Base-by-base conservation (phyloP, 2,113 vertebrate species). In the Seriola aureovittata region DNA sequence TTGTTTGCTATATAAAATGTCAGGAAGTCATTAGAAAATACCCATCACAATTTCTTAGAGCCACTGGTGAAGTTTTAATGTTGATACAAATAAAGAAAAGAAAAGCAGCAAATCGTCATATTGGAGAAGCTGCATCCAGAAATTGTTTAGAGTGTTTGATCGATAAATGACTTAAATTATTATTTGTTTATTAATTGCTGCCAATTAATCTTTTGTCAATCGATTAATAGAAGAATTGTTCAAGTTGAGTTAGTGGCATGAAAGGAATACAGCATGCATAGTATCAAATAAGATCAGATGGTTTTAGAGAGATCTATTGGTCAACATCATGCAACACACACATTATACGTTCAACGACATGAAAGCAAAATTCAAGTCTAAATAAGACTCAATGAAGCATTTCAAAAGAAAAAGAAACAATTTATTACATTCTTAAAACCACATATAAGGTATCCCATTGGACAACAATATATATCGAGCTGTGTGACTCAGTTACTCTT, bases 361-460 rank as follows among this genome's bases (percentile, higher is more conserved):
- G 7, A 74, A 34, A 34, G 12, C 12, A 36, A 67, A 38, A 25
- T 54, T 63, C 42, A 32, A 57, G 8, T 50, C 44, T 4, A 36
- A 89, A 66, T 65, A 50, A 90, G 40, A 91, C 71, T 64, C 67
- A 63, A 6, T 34, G 5, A 64, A 67, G 46, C 63, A 75, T 60
- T 86, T 92, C 25, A 89, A 91, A 93, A 93, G 82, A 91, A 94
- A 93, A 92, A 76, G 87, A 93, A 94, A 93, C 81, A 81, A 88
- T 93, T 96, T 95, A 96, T 96, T 96, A 96, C 95, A 95, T 96
- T 96, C 93, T 94, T 95, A 93, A 95, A 94, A 94, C 91, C 92
- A 95, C 94, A 93, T 94, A 91, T 86, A 92, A 91, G 90, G 91
- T 91, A 93, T 93, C 90, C 89, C 90, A 94, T 88, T 89, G 90